phyloP scores from a whole-genome alignment of 2,888 invertebrate genomes.

The Nudaria mundana region DNA sequence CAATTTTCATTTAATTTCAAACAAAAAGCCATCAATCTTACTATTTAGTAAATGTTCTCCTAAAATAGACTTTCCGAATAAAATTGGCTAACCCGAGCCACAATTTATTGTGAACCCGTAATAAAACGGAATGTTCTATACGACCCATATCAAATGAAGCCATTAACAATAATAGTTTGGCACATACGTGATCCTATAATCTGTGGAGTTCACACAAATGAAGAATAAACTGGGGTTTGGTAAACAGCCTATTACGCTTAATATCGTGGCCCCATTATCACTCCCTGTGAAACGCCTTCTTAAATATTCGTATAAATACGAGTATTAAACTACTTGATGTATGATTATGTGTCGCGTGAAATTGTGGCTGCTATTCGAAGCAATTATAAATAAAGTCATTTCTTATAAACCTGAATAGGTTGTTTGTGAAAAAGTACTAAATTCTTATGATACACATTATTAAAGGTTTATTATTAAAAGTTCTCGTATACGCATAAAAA shows the following conservation, averaged over 20 bases:
- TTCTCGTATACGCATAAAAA: no score
- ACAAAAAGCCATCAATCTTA: no score
- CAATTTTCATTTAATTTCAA: no score
- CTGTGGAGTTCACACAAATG: slow-evolving; percentile 21
- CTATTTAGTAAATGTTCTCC: neutral
- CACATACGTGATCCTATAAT: slow-evolving; percentile 17
- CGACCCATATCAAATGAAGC: slow-evolving; percentile 21
- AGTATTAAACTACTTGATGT: slow-evolving; percentile 7
- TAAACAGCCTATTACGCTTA: slow-evolving; percentile 10
- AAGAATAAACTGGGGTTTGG: slow-evolving; percentile 21
- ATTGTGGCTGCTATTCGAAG: no score
- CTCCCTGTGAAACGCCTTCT: slow-evolving; percentile 20
- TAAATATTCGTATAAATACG: slow-evolving; percentile 8
- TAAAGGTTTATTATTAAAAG: no score
- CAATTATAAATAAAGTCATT: no score
- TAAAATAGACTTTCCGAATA: slow-evolving; percentile 6
- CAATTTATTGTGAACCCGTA: slow-evolving; percentile 19
- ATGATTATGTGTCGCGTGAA: neutral
- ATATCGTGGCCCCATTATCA: slow-evolving; percentile 15
- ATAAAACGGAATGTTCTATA: slow-evolving; percentile 36
- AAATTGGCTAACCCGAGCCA: slow-evolving; percentile 18
- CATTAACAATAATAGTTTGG: slow-evolving; percentile 26
- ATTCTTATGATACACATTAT: no score
- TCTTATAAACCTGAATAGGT: no score
- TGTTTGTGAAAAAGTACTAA: no score